Evolutionary conservation across 2,113 vertebrate species (phyloP).

Genomic region (Cercopithecus mona): DNA sequence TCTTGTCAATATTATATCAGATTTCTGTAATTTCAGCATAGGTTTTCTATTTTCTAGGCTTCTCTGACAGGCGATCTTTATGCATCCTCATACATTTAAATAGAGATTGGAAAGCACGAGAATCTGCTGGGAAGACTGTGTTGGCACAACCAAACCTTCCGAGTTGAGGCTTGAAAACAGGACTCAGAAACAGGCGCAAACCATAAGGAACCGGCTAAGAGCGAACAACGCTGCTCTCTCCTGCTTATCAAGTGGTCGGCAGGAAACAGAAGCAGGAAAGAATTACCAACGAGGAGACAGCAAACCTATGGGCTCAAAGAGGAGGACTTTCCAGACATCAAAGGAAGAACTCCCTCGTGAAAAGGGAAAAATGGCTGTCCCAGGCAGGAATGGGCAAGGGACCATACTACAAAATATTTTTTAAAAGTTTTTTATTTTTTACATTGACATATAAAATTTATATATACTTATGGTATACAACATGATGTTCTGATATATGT

Average conservation of each 20-base stretch:
- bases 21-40: background rate
- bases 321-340: background rate
- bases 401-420: background rate
- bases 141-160: background rate
- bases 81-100: background rate
- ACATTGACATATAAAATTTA: no score
- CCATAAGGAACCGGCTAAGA: background rate
- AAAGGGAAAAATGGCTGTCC: background rate
- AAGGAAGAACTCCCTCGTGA: background rate
- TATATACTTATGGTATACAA: no score
- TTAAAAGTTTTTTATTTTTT: no score
- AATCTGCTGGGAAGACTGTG: background rate
- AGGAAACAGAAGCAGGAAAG: constrained; percentile 52
- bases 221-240: background rate
- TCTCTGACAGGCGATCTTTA: background rate
- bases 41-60: constrained; percentile 43
- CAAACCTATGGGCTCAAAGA: background rate
- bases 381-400: background rate
- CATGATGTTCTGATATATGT: no score
- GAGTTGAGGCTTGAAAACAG: background rate
- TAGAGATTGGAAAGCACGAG: background rate
- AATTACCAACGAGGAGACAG: background rate
- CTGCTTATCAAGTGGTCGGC: background rate
- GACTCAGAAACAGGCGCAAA: background rate
- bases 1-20: background rate